phyloP scores from a whole-genome alignment of 2,797 vertebrate genomes.

The Acipenser oxyrinchus region DNA sequence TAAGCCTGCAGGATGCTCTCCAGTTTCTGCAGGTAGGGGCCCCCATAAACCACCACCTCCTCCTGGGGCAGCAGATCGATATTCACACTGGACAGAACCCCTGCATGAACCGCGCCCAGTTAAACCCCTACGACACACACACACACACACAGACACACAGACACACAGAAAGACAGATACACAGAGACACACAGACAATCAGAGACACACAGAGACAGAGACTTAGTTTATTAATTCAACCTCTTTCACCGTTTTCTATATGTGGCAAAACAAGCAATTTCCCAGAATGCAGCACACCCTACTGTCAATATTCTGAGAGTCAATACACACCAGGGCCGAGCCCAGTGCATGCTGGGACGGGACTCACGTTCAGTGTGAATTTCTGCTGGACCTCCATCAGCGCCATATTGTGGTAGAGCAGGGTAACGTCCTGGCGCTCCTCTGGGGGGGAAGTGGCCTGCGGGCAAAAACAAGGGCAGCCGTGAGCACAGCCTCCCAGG shows the following conservation, averaged over 20 bases:
- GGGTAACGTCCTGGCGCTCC: constrained; percentile 82
- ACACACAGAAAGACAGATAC: too few relatives aligned
- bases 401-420: constrained; percentile 86
- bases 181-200: too few relatives aligned
- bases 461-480: constrained; percentile 21
- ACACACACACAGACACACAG: too few relatives aligned
- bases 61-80: constrained; percentile 66
- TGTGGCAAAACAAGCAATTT: too few relatives aligned
- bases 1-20: constrained; percentile 67
- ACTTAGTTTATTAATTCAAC: too few relatives aligned
- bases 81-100: constrained; percentile 72
- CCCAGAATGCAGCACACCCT: too few relatives aligned
- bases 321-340: background rate
- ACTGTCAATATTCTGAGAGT: too few relatives aligned
- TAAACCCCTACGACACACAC: constrained; percentile 69
- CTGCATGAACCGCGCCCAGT: constrained; percentile 86
- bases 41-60: constrained; percentile 83
- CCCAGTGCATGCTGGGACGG: background rate
- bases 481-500: too few relatives aligned
- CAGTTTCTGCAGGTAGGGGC: constrained; percentile 80
- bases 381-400: constrained; percentile 72
- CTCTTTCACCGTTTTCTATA: too few relatives aligned
- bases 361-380: constrained; percentile 75
- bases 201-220: too few relatives aligned
- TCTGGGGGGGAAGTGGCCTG: constrained; percentile 85